These are phyloP conservation scores for Scelioninae gen. 2 DNA, from an alignment of 2,888 invertebrate species.

Conservation along the genomic window DNA sequence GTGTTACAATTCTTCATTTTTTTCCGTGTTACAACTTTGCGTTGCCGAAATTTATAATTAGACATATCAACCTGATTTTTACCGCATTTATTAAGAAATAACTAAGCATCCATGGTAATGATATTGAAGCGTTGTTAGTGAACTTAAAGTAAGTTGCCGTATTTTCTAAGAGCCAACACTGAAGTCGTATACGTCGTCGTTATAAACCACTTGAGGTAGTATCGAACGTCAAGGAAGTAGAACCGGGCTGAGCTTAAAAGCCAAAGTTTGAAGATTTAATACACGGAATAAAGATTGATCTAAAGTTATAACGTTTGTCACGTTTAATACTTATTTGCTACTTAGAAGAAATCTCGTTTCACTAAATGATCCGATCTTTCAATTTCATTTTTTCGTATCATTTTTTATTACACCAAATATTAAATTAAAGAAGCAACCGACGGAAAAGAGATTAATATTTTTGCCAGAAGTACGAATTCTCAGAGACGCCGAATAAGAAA, in stretches of 20 bases:
- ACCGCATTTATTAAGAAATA: slow-evolving; percentile 27
- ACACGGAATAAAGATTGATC: slow-evolving; percentile 45
- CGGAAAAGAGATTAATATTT: slow-evolving; percentile 24
- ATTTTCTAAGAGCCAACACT: slow-evolving; percentile 43
- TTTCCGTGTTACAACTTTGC: too few species aligned
- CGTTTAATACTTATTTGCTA: slow-evolving; percentile 13
- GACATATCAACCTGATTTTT: slow-evolving; percentile 16
- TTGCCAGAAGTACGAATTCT: slow-evolving; percentile 4
- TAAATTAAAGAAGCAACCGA: slow-evolving; percentile 6
- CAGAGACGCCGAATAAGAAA: background rate
- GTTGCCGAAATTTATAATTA: too few species aligned
- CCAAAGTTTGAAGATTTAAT: slow-evolving; percentile 50
- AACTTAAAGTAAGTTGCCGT: slow-evolving; percentile 43
- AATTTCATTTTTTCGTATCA: too few species aligned
- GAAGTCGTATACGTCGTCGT: slow-evolving; percentile 49
- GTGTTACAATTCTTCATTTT: too few species aligned
- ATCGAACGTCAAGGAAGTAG: slow-evolving; percentile 48
- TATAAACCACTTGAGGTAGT: slow-evolving; percentile 57
- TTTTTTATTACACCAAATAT: too few species aligned
- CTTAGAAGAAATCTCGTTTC: too few species aligned
- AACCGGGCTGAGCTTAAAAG: slow-evolving; percentile 48
- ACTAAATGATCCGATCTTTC: too few species aligned
- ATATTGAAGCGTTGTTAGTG: slow-evolving; percentile 46
- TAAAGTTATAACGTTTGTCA: slow-evolving; percentile 36
- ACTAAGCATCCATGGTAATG: slow-evolving; percentile 44